These are phyloP conservation scores for Masticophis lateralis DNA, from an alignment of 2,797 vertebrate genomes.

Conservation along the genomic window DNA sequence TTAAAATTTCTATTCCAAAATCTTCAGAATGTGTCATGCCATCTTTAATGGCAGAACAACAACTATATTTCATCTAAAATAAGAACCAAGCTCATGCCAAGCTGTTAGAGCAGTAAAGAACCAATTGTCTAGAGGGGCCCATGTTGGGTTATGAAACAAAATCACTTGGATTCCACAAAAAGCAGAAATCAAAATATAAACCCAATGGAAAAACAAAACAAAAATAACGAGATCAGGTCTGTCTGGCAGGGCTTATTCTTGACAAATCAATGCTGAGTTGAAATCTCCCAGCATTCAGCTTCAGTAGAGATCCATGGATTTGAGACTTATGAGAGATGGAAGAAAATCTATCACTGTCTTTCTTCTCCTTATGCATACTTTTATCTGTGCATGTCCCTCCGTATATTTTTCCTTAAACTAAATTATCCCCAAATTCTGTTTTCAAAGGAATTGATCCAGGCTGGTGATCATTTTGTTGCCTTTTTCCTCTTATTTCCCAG, in stretches of 20 bases:
- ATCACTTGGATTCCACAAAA: background rate
- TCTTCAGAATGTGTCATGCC: background rate
- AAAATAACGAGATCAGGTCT: background rate
- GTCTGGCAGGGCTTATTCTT: background rate
- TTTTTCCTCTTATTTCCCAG: background rate
- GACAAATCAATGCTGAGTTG: background rate
- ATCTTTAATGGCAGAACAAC: background rate
- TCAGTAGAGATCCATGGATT: background rate
- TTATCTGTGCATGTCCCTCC: background rate
- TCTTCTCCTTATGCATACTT: background rate
- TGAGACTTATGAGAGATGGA: background rate
- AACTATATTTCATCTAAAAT: background rate
- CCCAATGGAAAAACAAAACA: background rate
- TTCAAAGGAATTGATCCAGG: background rate
- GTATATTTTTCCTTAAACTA: background rate
- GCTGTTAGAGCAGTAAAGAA: background rate
- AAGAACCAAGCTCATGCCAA: background rate
- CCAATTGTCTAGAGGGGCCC: background rate
- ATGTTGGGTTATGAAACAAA: background rate
- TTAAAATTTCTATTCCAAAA: background rate
- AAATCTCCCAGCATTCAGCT: background rate
- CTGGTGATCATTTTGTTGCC: background rate
- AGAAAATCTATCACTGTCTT: background rate
- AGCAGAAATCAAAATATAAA: background rate
- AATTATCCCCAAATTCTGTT: background rate